These are phyloP conservation scores for Trachelus troglodyta DNA, from an alignment of 2,888 invertebrate genomes.

Conservation along the genomic window DNA sequence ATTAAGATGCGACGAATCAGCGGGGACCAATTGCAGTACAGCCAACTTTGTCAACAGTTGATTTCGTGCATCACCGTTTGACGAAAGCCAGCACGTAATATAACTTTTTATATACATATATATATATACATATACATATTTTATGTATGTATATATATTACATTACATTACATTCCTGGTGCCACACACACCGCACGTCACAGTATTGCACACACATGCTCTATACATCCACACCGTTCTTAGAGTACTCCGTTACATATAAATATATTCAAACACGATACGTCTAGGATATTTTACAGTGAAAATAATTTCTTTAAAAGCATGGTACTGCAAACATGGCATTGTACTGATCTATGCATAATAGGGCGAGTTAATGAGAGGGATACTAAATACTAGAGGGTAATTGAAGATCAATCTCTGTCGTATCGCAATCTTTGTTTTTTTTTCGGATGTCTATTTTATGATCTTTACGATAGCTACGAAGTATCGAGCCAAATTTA, in stretches of 20 bases:
- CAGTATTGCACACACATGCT: slow-evolving; percentile 59
- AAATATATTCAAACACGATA: slow-evolving; percentile 47
- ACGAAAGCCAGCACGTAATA: slow-evolving; percentile 55
- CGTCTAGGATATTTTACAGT: slow-evolving; percentile 41
- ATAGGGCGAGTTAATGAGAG: neutral
- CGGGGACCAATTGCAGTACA: slow-evolving; percentile 88
- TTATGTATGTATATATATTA: slow-evolving; percentile 38
- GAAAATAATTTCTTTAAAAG: slow-evolving; percentile 11
- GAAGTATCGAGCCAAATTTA: slow-evolving; percentile 14
- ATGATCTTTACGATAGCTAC: neutral
- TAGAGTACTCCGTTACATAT: slow-evolving; percentile 29
- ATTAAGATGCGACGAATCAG: slow-evolving; percentile 88
- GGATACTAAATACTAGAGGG: neutral
- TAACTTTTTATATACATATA: slow-evolving; percentile 22
- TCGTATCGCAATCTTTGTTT: neutral
- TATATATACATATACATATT: slow-evolving; percentile 22
- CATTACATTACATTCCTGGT: slow-evolving; percentile 54
- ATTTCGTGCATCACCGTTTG: slow-evolving; percentile 87
- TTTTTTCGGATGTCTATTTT: slow-evolving; percentile 21
- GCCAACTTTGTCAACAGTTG: slow-evolving; percentile 87
- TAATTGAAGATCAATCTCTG: neutral
- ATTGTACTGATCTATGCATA: slow-evolving; percentile 19
- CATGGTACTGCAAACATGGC: slow-evolving; percentile 16
- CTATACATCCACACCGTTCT: slow-evolving; percentile 45
- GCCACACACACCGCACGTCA: slow-evolving; percentile 38